Base-by-base conservation (phyloP, 2,888 invertebrate species). In the Agriopis leucophaearia region DNA sequence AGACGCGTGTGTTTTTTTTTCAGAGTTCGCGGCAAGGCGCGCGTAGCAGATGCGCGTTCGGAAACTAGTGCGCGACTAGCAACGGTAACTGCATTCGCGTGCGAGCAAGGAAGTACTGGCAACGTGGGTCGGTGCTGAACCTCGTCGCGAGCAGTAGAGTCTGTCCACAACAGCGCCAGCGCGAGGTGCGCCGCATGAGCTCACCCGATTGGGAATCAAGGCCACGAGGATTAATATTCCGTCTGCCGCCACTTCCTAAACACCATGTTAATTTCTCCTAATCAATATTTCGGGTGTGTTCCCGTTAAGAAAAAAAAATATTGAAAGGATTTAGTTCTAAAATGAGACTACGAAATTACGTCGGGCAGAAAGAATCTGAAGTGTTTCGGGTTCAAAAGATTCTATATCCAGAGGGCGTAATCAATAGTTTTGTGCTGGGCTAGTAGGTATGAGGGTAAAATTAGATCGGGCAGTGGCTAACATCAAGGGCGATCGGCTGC, bases 201-300 rank as follows among this genome's bases (percentile, higher is more conserved):
- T 90, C 90, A 89, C 76, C 88, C 88, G 86, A 86, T 91, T 86
- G 88, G 92, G 92, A 93, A 93, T 92, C 88, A 93, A 93, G 93
- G 93, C 86, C 89, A 86, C 79, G 71, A 77, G 84, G 89, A 89
- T 92, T 91, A 86, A 84, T 92, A 93, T 92, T 88, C 92, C 81
- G 83, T 78, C 76, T 83, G 85, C 78, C 74, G 75, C 69, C 76
- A 87, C 85, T 84, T 86, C 92, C 91, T 87, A 89, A 90, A 91
- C 76, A 76, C 74, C 76, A 90, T 90, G 88, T 80, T 88, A 90
- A 92, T 90, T 87, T 84, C 81, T 72, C 82, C 78, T 81, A 82
- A 87, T 91, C 87, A 88, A 85, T 90, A 90, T 89, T 92, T 91
- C 76, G 83, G 77, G 65, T 72, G 72, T 71, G 76, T 79, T 71